A percentile compares a stretch with the other conserved stretches of the same genome.
phyloP scores from a whole-genome alignment of 2,888 invertebrate species.

The Pardosa pseudoannulata region DNA sequence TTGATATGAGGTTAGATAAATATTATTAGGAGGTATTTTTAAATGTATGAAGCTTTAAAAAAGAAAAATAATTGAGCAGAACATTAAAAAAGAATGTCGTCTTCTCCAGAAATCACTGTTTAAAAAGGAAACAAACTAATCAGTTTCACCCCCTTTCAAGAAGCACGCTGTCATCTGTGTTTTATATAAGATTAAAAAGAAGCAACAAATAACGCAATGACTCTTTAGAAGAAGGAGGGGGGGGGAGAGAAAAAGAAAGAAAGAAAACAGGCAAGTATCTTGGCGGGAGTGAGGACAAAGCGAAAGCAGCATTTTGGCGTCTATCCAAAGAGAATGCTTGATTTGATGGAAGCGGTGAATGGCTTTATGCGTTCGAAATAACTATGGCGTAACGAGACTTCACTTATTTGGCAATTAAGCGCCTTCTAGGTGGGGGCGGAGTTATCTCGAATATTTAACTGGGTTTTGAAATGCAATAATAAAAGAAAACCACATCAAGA shows the following conservation, averaged over 20 bases:
- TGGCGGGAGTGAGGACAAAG: slow-evolving; percentile 59
- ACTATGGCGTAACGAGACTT: slow-evolving; percentile 49
- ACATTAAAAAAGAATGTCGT: slow-evolving; percentile 9
- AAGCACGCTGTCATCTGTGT: neutral
- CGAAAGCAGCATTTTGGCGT: slow-evolving; percentile 64
- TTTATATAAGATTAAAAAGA: slow-evolving; percentile 28
- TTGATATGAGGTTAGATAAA: no score
- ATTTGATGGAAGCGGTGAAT: slow-evolving; percentile 69
- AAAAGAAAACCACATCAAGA: no score
- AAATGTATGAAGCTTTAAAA: no score
- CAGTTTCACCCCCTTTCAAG: neutral
- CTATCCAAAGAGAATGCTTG: slow-evolving; percentile 65
- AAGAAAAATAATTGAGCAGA: no score
- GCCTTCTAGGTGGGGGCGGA: slow-evolving; percentile 31
- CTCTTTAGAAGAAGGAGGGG: no score
- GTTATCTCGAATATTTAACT: no score
- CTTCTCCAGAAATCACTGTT: neutral
- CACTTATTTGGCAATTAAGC: slow-evolving; percentile 62
- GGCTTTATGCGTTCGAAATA: slow-evolving; percentile 62
- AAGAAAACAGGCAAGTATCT: slow-evolving; percentile 35
- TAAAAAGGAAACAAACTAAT: slow-evolving; percentile 6
- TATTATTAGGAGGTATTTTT: no score
- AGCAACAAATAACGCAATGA: neutral
- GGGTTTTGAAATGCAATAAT: no score
- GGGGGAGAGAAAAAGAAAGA: no score